These are phyloP conservation scores for Gymnocephalus cernua DNA, from an alignment of 2,113 vertebrate genomes.

Conservation along the genomic window DNA sequence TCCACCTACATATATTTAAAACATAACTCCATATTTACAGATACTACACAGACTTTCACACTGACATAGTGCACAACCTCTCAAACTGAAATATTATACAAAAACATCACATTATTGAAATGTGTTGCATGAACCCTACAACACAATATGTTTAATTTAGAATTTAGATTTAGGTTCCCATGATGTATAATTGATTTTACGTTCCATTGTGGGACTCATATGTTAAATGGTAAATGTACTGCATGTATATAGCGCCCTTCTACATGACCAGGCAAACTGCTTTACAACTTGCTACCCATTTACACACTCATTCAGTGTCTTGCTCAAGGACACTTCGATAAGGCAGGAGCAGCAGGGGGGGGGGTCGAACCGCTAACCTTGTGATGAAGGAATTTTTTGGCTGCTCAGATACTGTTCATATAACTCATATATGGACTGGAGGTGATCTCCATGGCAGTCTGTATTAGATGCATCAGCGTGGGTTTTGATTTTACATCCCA, in stretches of 20 bases:
- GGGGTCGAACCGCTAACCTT: no score
- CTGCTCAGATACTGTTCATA: slow-evolving; percentile 1
- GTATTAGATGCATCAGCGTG: slow-evolving; percentile 37
- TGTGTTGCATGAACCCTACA: background rate
- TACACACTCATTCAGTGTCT: no score
- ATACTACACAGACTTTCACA: background rate
- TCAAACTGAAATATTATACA: background rate
- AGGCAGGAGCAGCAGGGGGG: no score
- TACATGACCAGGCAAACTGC: no score
- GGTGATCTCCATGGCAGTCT: slow-evolving; percentile 41
- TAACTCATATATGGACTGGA: slow-evolving; percentile 62
- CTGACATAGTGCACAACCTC: background rate
- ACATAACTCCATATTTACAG: background rate
- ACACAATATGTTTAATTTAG: no score
- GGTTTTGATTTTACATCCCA: slow-evolving; percentile 37
- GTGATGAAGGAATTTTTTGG: background rate
- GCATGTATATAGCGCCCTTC: no score
- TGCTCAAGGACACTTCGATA: no score
- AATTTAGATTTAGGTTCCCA: background rate
- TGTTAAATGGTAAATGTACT: no score
- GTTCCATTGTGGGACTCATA: background rate
- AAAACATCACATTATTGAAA: no score
- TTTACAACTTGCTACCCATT: no score
- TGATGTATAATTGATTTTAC: background rate
- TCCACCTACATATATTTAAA: background rate